Evolutionary conservation across 2,113 vertebrate species (phyloP).

Genomic region (Hiodon tergisus): DNA sequence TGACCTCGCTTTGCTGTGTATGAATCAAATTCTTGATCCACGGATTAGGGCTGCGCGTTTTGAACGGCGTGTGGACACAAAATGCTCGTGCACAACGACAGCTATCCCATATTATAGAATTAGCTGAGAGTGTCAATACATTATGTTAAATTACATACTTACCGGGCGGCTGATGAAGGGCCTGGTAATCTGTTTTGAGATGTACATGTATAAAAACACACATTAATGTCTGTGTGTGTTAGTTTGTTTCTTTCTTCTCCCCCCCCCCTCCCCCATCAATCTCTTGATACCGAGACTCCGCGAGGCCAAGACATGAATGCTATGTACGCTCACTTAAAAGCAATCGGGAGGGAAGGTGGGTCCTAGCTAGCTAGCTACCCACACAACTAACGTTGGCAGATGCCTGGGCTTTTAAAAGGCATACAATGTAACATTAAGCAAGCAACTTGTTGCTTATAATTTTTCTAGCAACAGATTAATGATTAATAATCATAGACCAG

Average conservation of each 20-base stretch:
- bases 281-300: conserved; percentile 38
- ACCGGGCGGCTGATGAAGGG: conserved; percentile 19
- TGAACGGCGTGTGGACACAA: background rate
- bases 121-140: background rate
- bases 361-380: conserved; percentile 36
- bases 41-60: conserved; percentile 26
- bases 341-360: conserved; percentile 10
- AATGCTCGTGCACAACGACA: background rate
- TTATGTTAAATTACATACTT: conserved; percentile 20
- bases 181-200: conserved; percentile 1
- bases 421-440: too few relatives aligned
- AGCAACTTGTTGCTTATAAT: too few relatives aligned
- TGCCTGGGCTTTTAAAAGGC: too few relatives aligned
- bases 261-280: conserved; percentile 63
- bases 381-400: background rate
- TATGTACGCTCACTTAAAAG: conserved; percentile 67
- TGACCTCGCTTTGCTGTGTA: conserved; percentile 50
- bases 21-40: conserved; percentile 28
- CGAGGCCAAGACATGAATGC: conserved; percentile 55
- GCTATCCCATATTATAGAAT: background rate
- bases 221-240: conserved; percentile 40
- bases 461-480: too few relatives aligned
- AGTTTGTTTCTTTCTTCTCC: conserved; percentile 58
- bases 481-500: too few relatives aligned
- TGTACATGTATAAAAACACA: background rate